Conservation (phyloP, 1,140 invertebrate species). For the Lasaia peninsularis region DNA sequence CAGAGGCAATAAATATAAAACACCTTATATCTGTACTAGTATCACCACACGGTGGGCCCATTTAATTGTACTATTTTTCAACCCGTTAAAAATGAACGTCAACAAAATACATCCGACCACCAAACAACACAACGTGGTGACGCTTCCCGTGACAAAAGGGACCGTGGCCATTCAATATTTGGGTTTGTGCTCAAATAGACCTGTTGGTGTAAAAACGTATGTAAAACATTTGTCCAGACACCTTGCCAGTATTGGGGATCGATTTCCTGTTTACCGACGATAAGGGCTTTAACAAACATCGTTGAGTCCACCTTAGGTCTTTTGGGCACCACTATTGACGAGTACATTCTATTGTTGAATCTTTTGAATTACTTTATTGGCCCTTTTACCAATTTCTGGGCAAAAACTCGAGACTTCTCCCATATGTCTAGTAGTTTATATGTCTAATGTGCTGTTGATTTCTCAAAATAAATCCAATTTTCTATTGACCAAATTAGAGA, state of each 20-base stretch:
- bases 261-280: constrained; percentile 43
- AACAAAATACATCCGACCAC: constrained; percentile 9
- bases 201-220: constrained; percentile 19
- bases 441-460: too few relatives aligned
- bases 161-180: constrained; percentile 3
- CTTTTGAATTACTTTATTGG: not conserved
- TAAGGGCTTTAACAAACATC: constrained; percentile 45
- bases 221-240: constrained; percentile 41
- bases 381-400: too few relatives aligned
- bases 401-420: too few relatives aligned
- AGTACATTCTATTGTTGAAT: not conserved
- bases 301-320: constrained; percentile 19
- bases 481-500: too few relatives aligned
- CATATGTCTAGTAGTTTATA: too few relatives aligned
- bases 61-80: not conserved
- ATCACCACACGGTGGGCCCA: not conserved
- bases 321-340: constrained; percentile 18
- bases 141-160: constrained; percentile 9
- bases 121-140: not conserved
- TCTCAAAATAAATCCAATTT: too few relatives aligned
- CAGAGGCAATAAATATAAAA: too few relatives aligned
- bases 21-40: too few relatives aligned
- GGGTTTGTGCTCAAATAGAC: not conserved
- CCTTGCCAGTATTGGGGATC: constrained; percentile 37
- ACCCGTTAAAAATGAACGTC: not conserved